These are phyloP conservation scores for Philereme vetulata DNA, from an alignment of 2,888 invertebrate genomes.

Conservation along the genomic window DNA sequence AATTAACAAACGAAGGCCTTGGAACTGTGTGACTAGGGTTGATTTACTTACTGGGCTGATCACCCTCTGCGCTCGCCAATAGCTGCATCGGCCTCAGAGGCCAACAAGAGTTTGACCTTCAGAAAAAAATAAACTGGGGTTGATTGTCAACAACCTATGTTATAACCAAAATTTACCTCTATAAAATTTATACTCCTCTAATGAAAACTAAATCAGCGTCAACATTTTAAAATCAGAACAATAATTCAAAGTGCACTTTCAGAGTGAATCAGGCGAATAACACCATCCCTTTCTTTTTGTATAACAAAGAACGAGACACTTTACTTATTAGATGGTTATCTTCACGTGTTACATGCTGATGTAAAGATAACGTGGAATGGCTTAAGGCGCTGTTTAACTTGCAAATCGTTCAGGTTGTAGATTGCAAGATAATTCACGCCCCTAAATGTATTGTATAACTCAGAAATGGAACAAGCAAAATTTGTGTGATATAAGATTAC, in stretches of 20 bases:
- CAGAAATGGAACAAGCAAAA: constrained; percentile 13
- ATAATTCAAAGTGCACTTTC: background rate
- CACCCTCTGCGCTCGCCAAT: too few relatives aligned
- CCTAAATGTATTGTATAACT: constrained; percentile 43
- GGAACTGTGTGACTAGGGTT: too few relatives aligned
- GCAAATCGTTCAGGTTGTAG: constrained; percentile 74
- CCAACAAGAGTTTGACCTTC: too few relatives aligned
- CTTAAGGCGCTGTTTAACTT: constrained; percentile 72
- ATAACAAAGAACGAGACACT: background rate
- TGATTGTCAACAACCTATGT: too few relatives aligned
- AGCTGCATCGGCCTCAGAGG: too few relatives aligned
- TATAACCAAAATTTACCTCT: too few relatives aligned
- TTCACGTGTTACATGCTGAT: constrained; percentile 33
- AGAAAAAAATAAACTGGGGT: too few relatives aligned
- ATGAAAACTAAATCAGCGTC: too few relatives aligned
- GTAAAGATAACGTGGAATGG: constrained; percentile 51
- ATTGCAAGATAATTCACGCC: constrained; percentile 64
- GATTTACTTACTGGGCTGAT: too few relatives aligned
- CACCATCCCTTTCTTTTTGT: background rate
- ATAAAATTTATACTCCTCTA: too few relatives aligned
- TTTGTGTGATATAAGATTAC: background rate
- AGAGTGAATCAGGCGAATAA: background rate
- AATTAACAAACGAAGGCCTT: too few relatives aligned
- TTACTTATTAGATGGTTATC: constrained; percentile 18
- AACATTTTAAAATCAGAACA: too few relatives aligned